A percentile compares a stretch with the other conserved stretches of the same genome.
Evolutionary conservation across 2,113 vertebrate species (phyloP).

Genomic region (Pelodiscus sinensis): DNA sequence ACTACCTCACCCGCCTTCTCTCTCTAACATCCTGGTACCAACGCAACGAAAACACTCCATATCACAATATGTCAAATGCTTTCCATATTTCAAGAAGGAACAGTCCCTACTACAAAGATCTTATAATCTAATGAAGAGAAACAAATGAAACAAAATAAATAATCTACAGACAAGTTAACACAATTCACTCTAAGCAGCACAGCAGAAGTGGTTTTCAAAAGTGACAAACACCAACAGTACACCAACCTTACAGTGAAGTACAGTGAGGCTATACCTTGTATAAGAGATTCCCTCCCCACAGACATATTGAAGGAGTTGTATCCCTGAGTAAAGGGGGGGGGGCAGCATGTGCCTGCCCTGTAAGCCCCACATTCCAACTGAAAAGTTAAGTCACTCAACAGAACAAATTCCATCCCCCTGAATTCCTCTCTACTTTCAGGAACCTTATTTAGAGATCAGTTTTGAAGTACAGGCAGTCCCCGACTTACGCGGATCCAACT

Average conservation of each 20-base stretch:
- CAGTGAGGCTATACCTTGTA: not conserved
- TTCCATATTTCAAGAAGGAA: not conserved
- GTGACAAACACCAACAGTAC: not conserved
- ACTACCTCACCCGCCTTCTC: not conserved
- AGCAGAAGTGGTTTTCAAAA: not conserved
- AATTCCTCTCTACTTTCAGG: not conserved
- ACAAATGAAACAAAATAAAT: not conserved
- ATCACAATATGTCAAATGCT: not conserved
- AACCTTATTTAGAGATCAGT: not conserved
- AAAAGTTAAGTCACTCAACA: not conserved
- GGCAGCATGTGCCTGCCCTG: not conserved
- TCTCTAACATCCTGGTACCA: not conserved
- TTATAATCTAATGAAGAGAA: not conserved
- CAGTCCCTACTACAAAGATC: not conserved
- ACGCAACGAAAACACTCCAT: not conserved
- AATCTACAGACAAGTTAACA: not conserved
- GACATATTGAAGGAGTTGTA: not conserved
- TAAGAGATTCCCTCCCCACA: not conserved
- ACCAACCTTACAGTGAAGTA: no score
- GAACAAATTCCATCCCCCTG: not conserved
- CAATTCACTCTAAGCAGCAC: not conserved
- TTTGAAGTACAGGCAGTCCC: not conserved
- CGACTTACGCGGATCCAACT: no score
- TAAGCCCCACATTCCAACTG: not conserved
- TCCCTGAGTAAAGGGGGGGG: not conserved